Evolutionary conservation across 1,140 invertebrate species (phyloP), one percentile per base, ranked within the genome.

Genomic region (Calycopis cecrops): DNA sequence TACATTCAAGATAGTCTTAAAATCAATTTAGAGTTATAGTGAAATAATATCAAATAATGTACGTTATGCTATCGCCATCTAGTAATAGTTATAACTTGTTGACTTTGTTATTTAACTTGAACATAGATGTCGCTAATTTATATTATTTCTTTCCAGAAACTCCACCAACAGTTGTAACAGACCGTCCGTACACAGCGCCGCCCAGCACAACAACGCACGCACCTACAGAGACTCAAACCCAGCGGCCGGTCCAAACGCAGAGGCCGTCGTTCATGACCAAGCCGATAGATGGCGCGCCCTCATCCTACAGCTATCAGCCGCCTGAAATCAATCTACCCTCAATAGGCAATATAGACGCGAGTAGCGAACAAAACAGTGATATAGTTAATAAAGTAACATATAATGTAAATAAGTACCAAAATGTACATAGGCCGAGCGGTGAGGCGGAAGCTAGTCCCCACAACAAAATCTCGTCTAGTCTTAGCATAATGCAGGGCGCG

Each of bases 401-500:
- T 82, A 82, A 65, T 86, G 79, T 86, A 86, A 85, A 86, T 86
- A 86, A 83, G 68, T 82, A 85, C 77, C 81, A 86, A 83, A 84
- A 83, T 86, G 75, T 82, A 84, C 79, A 86, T 84, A 86, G 73
- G 72, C 83, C 83, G 66, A 81, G 69, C 67, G 62, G 60, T 63
- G 77, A 84, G 69, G 72, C 78, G 73, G 76, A 78, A 77, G 75
- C 79, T 84, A 88, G 87, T 88, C 87, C 79, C 63, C 79, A 86
- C 66, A 88, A 88, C 72, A 88, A 88, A 80, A 84, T 87, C 67
- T 88, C 84, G 70, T 88, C 87, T 88, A 88, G 87, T 88, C 87
- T 81, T 86, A 87, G 83, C 69, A 62, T 82, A 76, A 71, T 82
- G 57, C 55, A 69, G 44, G 80, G 69, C 63, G 84, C 87, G 62